These are phyloP conservation scores for Cyphomyrus plagiostoma DNA, from an alignment of 2,113 vertebrate genomes.

Conservation along the genomic window DNA sequence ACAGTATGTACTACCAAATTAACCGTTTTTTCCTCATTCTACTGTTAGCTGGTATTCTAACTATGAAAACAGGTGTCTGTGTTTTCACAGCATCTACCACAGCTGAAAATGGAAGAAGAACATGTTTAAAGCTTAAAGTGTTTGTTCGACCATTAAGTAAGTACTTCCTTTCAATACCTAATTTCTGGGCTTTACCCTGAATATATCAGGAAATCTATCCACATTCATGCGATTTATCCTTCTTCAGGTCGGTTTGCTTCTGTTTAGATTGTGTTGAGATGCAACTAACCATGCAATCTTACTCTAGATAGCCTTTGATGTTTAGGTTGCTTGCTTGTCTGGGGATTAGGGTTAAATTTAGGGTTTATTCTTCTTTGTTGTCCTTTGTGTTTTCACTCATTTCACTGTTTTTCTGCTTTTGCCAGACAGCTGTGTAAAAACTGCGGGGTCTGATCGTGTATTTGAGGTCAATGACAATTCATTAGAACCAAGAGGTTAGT, in stretches of 20 bases:
- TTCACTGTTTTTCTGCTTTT: conserved; percentile 65
- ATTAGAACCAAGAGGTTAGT: conserved; percentile 98
- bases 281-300: not conserved
- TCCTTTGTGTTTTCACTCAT: conserved; percentile 33
- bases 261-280: not conserved
- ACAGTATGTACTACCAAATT: not conserved
- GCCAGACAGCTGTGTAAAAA: conserved; percentile 97
- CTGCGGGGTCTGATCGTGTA: conserved; percentile 86
- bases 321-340: conserved; percentile 41
- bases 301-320: not conserved
- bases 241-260: not conserved
- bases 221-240: not conserved
- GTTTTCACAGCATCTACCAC: conserved; percentile 77
- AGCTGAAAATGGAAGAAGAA: conserved; percentile 78
- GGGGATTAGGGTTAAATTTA: not conserved
- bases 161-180: conserved; percentile 42
- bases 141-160: conserved; percentile 95
- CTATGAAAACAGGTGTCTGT: conserved; percentile 26
- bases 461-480: conserved; percentile 96
- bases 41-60: conserved; percentile 16
- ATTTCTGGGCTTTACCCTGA: conserved; percentile 15
- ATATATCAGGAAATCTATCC: not conserved
- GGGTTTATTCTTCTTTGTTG: not conserved
- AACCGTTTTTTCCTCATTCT: not conserved
- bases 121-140: conserved; percentile 92